A percentile compares a stretch with the other conserved stretches of the same genome.
phyloP scores from a whole-genome alignment of 2,797 vertebrate species.

The Manis crassicaudata region DNA sequence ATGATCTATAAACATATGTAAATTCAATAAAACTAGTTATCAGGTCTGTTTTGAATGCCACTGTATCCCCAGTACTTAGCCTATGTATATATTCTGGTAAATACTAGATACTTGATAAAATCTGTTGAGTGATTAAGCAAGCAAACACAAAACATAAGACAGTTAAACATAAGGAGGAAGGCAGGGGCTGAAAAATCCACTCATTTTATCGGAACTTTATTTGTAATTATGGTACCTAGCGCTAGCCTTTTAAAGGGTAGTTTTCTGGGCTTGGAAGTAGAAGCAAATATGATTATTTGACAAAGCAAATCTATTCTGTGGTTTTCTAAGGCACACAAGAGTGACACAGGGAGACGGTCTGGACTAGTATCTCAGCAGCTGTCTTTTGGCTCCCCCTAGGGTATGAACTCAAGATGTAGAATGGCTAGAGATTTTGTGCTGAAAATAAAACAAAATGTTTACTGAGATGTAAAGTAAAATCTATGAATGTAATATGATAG shows the following conservation, averaged over 20 bases:
- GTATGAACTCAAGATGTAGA: slow-evolving; percentile 32
- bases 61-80: neutral
- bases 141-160: neutral
- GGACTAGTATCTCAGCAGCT: neutral
- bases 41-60: neutral
- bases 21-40: neutral
- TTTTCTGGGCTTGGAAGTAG: neutral
- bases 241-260: neutral
- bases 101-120: neutral
- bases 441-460: neutral
- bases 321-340: neutral
- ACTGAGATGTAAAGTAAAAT: neutral
- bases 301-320: neutral
- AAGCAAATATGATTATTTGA: neutral
- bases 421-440: neutral
- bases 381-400: slow-evolving; percentile 58
- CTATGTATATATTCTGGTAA: neutral
- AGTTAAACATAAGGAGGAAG: neutral
- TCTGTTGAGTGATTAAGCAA: neutral
- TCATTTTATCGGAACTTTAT: neutral
- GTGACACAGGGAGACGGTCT: neutral
- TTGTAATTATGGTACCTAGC: neutral
- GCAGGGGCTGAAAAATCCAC: neutral
- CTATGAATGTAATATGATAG: neutral
- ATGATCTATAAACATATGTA: neutral